phyloP scores from a whole-genome alignment of 1,140 invertebrate genomes.

The Calliphora vicina region DNA sequence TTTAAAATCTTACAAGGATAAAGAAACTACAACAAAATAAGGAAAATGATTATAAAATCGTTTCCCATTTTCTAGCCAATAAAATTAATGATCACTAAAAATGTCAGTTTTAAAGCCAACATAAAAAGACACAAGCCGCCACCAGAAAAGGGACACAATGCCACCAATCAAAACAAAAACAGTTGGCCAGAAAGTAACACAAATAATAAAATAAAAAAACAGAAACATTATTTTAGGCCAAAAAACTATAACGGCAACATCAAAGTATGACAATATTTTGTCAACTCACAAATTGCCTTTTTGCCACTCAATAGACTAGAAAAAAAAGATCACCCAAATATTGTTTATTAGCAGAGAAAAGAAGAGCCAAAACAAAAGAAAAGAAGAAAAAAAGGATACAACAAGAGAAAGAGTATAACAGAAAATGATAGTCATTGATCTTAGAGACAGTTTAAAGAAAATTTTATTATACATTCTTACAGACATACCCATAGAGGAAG shows the following conservation, averaged over 20 bases:
- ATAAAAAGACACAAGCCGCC: not conserved
- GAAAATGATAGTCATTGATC: not conserved
- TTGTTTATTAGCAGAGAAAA: not conserved
- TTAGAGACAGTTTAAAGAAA: not conserved
- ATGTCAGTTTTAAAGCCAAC: not conserved
- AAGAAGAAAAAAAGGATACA: not conserved
- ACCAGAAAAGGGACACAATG: not conserved
- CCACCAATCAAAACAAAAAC: conserved; percentile 24
- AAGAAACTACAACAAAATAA: not conserved
- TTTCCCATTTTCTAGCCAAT: not conserved
- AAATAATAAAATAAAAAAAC: no score
- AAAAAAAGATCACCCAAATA: conserved; percentile 10
- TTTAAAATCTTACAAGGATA: not conserved
- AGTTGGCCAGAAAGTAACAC: conserved; percentile 17
- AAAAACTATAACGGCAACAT: conserved; percentile 44
- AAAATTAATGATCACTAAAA: not conserved
- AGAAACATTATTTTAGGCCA: not conserved
- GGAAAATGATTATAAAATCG: not conserved
- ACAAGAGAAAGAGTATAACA: not conserved
- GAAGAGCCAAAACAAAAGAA: not conserved
- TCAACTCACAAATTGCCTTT: conserved; percentile 59
- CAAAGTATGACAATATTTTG: conserved; percentile 52
- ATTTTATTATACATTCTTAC: not conserved
- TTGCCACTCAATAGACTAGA: conserved; percentile 28
- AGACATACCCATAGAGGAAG: not conserved